Conservation (phyloP, 1,140 invertebrate genomes). For the Laupala kohalensis region DNA sequence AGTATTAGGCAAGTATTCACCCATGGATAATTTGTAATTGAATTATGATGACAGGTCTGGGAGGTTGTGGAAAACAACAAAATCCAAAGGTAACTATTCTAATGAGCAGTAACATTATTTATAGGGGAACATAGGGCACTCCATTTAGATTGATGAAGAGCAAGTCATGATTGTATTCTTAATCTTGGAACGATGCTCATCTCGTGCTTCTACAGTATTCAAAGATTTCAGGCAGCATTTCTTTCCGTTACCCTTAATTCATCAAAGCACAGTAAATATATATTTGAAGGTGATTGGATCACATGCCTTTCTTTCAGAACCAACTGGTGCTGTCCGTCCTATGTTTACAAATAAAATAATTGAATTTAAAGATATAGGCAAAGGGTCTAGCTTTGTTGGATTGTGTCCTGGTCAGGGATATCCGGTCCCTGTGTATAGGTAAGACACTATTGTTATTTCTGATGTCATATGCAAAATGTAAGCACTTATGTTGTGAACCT, state of each 20-base stretch:
- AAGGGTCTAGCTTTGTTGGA: constrained; percentile 26
- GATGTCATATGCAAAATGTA: no score
- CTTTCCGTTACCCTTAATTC: not conserved
- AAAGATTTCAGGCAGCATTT: not conserved
- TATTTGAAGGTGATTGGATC: not conserved
- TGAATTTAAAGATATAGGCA: constrained; percentile 27
- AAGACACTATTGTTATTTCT: no score
- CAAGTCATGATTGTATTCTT: no score
- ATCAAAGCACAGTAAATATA: not conserved
- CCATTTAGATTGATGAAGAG: no score
- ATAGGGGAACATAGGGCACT: no score
- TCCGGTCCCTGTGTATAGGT: constrained; percentile 26
- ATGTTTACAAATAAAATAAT: constrained; percentile 30
- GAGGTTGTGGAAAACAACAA: no score
- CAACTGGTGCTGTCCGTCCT: constrained; percentile 32
- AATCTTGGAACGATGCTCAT: no score
- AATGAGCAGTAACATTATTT: no score
- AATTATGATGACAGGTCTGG: not conserved
- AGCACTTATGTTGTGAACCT: no score
- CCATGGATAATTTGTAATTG: no score
- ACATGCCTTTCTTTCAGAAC: constrained; percentile 28
- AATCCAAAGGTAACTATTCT: no score
- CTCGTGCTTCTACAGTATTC: no score
- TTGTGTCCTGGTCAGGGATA: constrained; percentile 24
- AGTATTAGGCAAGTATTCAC: constrained; percentile 16